A percentile compares a stretch with the other conserved stretches of the same genome.
These are phyloP conservation scores for Pitangus sulphuratus DNA, from an alignment of 2,797 vertebrate species.

Conservation along the genomic window DNA sequence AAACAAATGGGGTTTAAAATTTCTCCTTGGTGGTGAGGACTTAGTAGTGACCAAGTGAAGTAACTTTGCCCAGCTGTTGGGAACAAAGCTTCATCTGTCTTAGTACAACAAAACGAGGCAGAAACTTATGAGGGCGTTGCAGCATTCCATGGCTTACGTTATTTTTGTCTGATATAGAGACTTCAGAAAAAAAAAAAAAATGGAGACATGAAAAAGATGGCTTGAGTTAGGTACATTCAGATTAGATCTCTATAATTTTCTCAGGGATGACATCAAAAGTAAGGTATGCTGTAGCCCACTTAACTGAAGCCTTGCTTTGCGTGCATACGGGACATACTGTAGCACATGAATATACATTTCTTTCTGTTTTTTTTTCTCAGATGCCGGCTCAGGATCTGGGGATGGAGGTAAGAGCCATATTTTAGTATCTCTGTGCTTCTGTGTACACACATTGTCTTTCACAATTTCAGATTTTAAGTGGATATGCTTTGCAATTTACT, in stretches of 20 bases:
- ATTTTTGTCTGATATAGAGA: neutral
- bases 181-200: conserved; percentile 2
- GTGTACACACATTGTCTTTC: neutral
- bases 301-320: neutral
- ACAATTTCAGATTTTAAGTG: neutral
- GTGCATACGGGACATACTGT: neutral
- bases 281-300: neutral
- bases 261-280: conserved; percentile 7
- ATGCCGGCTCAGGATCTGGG: conserved; percentile 96
- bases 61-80: neutral
- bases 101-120: neutral
- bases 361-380: conserved; percentile 80
- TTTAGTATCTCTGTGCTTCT: neutral
- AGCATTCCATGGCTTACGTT: neutral
- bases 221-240: neutral
- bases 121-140: neutral
- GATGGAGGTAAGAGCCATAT: conserved; percentile 88
- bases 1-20: neutral
- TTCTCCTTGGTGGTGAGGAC: neutral
- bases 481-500: neutral
- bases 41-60: neutral
- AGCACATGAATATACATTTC: conserved; percentile 3
- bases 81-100: neutral
- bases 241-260: conserved; percentile 51
- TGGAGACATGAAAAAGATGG: neutral